These are phyloP conservation scores for Napeogenes inachia DNA, from an alignment of 2,888 invertebrate species.

Conservation along the genomic window DNA sequence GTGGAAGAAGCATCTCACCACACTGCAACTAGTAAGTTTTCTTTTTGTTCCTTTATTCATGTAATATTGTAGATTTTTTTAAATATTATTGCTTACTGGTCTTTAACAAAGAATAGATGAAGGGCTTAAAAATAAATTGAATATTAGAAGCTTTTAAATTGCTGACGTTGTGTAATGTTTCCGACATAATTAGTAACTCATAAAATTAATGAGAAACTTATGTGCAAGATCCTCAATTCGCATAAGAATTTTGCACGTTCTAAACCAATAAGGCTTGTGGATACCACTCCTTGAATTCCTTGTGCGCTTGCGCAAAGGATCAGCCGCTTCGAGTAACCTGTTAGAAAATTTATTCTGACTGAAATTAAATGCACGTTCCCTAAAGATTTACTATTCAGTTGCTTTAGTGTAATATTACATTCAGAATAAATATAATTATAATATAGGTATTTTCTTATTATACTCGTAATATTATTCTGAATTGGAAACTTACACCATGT, in stretches of 20 bases:
- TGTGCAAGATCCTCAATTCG: constrained; percentile 22
- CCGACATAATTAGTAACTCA: neutral
- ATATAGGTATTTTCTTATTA: no score
- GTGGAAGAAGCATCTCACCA: constrained; percentile 94
- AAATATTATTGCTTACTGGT: neutral
- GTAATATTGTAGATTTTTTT: neutral
- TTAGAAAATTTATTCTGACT: constrained; percentile 1
- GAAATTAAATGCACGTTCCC: neutral
- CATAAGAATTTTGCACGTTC: constrained; percentile 25
- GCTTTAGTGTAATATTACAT: no score
- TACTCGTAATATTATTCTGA: no score
- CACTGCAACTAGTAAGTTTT: constrained; percentile 85
- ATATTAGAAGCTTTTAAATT: no score
- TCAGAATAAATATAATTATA: no score
- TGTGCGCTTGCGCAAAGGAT: constrained; percentile 50
- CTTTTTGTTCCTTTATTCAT: neutral
- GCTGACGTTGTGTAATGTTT: neutral
- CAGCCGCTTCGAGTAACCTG: neutral
- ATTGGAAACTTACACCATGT: no score
- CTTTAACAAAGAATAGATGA: no score
- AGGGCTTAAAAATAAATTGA: no score
- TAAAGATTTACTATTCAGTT: neutral
- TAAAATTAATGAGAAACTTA: constrained; percentile 20
- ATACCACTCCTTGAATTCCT: constrained; percentile 59
- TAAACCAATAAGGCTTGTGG: constrained; percentile 24